Percentiles rank a stretch among this genome's conserved stretches.
Conservation (phyloP, 2,797 vertebrate genomes). For the Notamacropus eugenii region DNA sequence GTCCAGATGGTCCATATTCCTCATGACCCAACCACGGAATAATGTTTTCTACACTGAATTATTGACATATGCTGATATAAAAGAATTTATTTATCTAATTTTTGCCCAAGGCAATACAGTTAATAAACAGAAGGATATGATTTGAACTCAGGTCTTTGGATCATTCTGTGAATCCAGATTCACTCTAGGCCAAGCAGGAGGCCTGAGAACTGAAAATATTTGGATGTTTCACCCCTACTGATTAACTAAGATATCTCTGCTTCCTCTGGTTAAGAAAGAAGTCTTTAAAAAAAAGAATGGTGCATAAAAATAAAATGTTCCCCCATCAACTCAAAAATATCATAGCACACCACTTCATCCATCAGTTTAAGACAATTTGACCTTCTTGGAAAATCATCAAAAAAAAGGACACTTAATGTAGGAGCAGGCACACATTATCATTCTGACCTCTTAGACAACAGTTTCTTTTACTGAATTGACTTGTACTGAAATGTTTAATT, state of each 20-base stretch:
- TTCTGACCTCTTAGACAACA: background rate
- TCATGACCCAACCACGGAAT: background rate
- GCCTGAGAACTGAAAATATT: background rate
- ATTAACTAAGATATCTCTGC: background rate
- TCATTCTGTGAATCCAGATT: background rate
- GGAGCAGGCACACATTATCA: background rate
- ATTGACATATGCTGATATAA: background rate
- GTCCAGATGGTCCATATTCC: background rate
- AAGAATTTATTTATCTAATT: background rate
- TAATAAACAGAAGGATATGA: background rate
- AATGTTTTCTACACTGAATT: background rate
- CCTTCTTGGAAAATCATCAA: background rate
- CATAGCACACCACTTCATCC: background rate
- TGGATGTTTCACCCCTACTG: background rate
- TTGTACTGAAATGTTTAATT: background rate
- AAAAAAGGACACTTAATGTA: background rate
- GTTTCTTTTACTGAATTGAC: background rate
- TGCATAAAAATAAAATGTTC: background rate
- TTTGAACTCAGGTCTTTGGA: background rate
- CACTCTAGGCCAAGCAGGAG: background rate
- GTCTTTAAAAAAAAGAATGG: background rate
- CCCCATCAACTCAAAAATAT: background rate
- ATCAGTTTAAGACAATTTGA: background rate
- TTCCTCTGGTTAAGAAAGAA: background rate
- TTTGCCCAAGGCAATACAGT: background rate